Evolutionary conservation across 2,113 vertebrate genomes (phyloP).

Genomic region (Camelus dromedarius): DNA sequence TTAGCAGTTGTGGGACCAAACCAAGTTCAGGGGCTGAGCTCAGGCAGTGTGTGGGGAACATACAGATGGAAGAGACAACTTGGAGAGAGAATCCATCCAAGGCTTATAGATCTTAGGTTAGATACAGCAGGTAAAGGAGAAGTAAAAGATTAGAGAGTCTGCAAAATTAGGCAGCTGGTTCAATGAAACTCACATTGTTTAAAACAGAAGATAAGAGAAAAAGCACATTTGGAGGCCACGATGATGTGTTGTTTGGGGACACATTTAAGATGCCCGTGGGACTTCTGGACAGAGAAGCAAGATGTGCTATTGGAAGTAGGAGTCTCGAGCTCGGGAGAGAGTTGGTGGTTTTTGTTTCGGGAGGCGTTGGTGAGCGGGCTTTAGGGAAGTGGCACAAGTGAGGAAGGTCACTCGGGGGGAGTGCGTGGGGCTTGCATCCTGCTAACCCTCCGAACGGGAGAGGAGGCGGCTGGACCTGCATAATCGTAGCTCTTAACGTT

Average conservation of each 20-base stretch:
- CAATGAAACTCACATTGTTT: background rate
- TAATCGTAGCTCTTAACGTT: conserved; percentile 88
- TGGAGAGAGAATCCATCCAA: background rate
- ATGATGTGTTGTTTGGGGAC: background rate
- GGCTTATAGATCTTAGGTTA: background rate
- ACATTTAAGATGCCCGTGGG: background rate
- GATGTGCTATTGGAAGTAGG: background rate
- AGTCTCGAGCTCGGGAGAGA: background rate
- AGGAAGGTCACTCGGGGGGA: background rate
- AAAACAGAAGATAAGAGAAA: background rate
- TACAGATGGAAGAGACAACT: background rate
- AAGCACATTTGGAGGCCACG: background rate
- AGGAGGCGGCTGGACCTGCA: conserved; percentile 76
- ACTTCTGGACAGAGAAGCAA: background rate
- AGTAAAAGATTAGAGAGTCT: background rate
- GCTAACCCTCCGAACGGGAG: conserved; percentile 86
- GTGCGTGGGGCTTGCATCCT: conserved; percentile 82
- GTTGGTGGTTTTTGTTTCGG: background rate
- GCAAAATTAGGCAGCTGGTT: conserved; percentile 16
- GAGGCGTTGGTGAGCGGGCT: background rate
- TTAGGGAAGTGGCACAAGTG: background rate
- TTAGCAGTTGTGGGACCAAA: background rate
- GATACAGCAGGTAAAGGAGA: background rate
- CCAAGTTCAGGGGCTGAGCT: background rate
- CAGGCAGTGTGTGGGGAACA: background rate